Percentiles rank a stretch among this genome's conserved stretches.
These are phyloP conservation scores for Drosophila fulvimacula DNA, from an alignment of 2,888 invertebrate species.

Conservation along the genomic window DNA sequence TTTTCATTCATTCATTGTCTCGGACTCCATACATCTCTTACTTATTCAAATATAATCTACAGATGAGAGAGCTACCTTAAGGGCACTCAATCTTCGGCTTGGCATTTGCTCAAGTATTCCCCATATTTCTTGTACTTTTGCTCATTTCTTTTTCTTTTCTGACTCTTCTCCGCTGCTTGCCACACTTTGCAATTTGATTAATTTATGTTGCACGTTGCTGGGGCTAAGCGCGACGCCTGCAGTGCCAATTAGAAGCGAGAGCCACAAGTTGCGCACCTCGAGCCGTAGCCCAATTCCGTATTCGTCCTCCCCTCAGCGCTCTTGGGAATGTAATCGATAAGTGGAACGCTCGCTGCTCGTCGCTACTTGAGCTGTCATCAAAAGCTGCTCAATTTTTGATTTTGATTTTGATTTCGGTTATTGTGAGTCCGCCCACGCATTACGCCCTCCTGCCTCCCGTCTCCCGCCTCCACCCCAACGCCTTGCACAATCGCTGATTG, in stretches of 20 bases:
- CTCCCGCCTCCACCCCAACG: background rate
- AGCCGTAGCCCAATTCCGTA: background rate
- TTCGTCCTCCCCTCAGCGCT: background rate
- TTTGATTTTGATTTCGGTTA: slow-evolving; percentile 75
- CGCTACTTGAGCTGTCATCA: slow-evolving; percentile 78
- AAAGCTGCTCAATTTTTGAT: slow-evolving; percentile 82
- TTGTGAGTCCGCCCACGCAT: slow-evolving; percentile 43
- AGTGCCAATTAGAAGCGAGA: slow-evolving; percentile 53
- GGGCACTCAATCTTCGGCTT: background rate
- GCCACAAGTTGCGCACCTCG: slow-evolving; percentile 5
- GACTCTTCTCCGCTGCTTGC: slow-evolving; percentile 12
- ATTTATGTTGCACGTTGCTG: slow-evolving; percentile 67
- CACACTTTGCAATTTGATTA: slow-evolving; percentile 74
- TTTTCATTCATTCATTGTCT: no score
- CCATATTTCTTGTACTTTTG: background rate
- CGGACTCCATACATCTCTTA: no score
- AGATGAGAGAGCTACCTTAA: no score
- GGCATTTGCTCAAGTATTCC: background rate
- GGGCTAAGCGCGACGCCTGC: slow-evolving; percentile 46
- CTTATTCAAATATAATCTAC: no score
- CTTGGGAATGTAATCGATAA: slow-evolving; percentile 65
- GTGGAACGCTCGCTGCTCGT: slow-evolving; percentile 31
- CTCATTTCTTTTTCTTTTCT: slow-evolving; percentile 6
- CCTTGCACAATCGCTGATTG: slow-evolving; percentile 52
- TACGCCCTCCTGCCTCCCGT: background rate